Conservation (phyloP, 2,113 vertebrate genomes). For the Monopterus albus region DNA sequence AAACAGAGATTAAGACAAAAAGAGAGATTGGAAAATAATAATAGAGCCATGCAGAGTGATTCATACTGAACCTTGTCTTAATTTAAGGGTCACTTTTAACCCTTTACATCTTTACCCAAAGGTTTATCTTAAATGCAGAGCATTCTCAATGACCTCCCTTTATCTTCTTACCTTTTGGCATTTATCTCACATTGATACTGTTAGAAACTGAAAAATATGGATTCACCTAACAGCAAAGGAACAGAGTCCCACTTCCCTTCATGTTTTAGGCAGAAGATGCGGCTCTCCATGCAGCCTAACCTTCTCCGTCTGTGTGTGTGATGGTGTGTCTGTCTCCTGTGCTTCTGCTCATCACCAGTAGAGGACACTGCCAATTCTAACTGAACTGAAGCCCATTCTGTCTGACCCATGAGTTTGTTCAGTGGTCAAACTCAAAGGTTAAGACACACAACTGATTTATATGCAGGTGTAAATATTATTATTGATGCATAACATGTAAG, state of each 20-base stretch:
- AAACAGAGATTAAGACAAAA: background rate
- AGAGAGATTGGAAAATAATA: background rate
- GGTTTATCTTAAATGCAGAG: background rate
- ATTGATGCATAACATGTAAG: too few species aligned
- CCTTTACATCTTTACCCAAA: background rate
- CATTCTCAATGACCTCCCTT: background rate
- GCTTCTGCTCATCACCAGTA: slow-evolving; percentile 57
- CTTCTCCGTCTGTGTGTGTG: background rate
- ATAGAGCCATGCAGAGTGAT: slow-evolving; percentile 1
- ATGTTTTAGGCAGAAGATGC: background rate
- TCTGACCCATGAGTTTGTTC: background rate
- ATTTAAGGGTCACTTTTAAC: background rate
- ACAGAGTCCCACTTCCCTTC: background rate
- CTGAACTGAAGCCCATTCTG: background rate
- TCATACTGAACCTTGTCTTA: background rate
- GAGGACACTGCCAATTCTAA: slow-evolving; percentile 56
- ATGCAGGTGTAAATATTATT: too few species aligned
- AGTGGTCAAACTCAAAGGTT: too few species aligned
- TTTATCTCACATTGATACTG: background rate
- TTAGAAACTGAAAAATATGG: background rate
- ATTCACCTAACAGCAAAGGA: background rate
- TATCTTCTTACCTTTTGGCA: background rate
- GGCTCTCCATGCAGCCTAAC: background rate
- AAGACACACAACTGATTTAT: too few species aligned
- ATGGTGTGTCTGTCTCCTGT: slow-evolving; percentile 4